A percentile compares a stretch with the other conserved stretches of the same genome.
Evolutionary conservation across 1,140 invertebrate species (phyloP).

Genomic region (Lepidurus arcticus): DNA sequence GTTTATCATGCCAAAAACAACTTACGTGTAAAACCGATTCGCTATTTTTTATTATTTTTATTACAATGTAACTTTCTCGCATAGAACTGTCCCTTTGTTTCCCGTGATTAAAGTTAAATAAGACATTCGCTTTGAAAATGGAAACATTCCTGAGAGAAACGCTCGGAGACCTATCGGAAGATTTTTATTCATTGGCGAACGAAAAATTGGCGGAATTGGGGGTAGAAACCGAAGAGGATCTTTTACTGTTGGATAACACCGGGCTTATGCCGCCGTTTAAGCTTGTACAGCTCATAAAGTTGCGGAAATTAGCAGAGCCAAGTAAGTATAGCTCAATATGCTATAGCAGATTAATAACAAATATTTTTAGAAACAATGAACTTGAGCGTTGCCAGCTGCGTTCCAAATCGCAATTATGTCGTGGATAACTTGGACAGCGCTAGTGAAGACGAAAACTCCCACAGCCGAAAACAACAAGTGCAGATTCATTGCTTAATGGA

Average conservation of each 20-base stretch:
- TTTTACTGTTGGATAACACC: background rate
- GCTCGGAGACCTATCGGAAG: too few species aligned
- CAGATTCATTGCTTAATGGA: too few species aligned
- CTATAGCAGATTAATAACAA: too few species aligned
- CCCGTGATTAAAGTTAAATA: background rate
- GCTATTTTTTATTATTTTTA: background rate
- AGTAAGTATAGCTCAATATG: background rate
- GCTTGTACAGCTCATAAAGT: background rate
- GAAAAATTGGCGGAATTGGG: too few species aligned
- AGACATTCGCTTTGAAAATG: background rate
- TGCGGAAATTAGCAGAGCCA: slow-evolving; percentile 4
- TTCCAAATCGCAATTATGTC: too few species aligned
- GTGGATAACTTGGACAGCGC: background rate
- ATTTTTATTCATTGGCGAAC: too few species aligned
- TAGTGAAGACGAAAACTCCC: too few species aligned
- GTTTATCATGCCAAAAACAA: background rate
- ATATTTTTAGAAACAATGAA: too few species aligned
- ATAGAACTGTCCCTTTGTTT: background rate
- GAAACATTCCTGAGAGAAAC: background rate
- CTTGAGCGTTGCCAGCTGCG: too few species aligned
- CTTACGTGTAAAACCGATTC: background rate
- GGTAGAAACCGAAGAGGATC: too few species aligned
- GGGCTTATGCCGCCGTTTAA: background rate
- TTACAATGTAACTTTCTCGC: background rate
- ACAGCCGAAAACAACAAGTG: too few species aligned